Conservation (phyloP, 2,113 vertebrate genomes). For the Gambusia holbrooki region DNA sequence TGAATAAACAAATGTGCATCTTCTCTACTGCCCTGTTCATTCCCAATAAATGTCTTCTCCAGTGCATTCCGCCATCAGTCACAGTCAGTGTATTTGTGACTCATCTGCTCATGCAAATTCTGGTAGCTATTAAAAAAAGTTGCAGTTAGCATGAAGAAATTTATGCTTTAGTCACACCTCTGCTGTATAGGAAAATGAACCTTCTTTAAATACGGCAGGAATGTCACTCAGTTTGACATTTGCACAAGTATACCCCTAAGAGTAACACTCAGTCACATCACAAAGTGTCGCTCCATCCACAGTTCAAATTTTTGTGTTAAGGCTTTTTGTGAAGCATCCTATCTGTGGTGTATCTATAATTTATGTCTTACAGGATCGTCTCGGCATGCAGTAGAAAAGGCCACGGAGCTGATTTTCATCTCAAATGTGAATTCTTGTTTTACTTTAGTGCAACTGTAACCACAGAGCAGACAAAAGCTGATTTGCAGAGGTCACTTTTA, state of each 20-base stretch:
- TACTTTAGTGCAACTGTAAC: conserved; percentile 18
- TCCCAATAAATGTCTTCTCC: neutral
- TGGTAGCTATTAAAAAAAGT: neutral
- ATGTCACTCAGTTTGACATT: conserved; percentile 63
- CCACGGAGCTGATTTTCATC: conserved; percentile 62
- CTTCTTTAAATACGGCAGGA: conserved; percentile 17
- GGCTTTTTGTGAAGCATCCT: conserved; percentile 67
- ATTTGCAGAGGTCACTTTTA: conserved; percentile 42
- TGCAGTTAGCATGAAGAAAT: neutral
- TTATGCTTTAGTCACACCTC: neutral
- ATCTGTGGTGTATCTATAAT: conserved; percentile 51
- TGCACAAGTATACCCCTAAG: conserved; percentile 45
- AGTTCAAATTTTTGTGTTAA: conserved; percentile 71
- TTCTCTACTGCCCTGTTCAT: neutral
- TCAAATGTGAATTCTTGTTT: conserved; percentile 59
- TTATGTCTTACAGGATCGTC: conserved; percentile 69
- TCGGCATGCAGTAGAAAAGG: conserved; percentile 40
- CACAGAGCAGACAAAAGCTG: conserved; percentile 30
- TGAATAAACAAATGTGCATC: neutral
- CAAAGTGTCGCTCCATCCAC: conserved; percentile 53
- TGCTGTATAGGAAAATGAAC: neutral
- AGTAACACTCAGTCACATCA: conserved; percentile 49
- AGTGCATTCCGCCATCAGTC: neutral
- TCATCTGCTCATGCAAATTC: neutral
- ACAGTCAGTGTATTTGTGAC: neutral